These are phyloP conservation scores for Sylvietta virens DNA, from an alignment of 2,113 vertebrate genomes.

Conservation along the genomic window DNA sequence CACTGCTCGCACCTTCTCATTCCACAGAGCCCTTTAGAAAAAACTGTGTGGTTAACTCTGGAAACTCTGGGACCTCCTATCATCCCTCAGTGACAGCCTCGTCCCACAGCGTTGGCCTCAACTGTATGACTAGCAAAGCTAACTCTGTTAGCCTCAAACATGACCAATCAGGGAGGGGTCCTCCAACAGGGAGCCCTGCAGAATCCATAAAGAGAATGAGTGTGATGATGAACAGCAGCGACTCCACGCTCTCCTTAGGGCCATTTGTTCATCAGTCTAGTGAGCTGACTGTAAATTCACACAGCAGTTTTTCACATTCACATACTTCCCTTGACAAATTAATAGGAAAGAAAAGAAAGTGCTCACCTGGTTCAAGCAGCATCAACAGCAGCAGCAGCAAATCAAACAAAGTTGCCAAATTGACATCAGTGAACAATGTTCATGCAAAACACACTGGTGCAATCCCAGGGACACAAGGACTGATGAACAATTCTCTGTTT, in stretches of 20 bases:
- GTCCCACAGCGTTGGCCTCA: slow-evolving; percentile 84
- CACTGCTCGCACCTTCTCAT: slow-evolving; percentile 80
- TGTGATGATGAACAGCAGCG: slow-evolving; percentile 95
- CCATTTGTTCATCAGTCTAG: slow-evolving; percentile 91
- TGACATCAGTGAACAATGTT: slow-evolving; percentile 90
- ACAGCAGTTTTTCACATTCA: slow-evolving; percentile 78
- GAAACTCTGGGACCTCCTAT: slow-evolving; percentile 85
- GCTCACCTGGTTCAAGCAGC: slow-evolving; percentile 80
- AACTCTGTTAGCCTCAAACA: slow-evolving; percentile 87
- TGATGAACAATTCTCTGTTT: slow-evolving; percentile 90
- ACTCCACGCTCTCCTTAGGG: slow-evolving; percentile 94
- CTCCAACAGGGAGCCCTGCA: slow-evolving; percentile 83
- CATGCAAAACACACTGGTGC: slow-evolving; percentile 89
- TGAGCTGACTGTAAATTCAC: slow-evolving; percentile 78
- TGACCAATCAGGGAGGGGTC: slow-evolving; percentile 84
- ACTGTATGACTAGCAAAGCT: slow-evolving; percentile 83
- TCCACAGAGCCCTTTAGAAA: slow-evolving; percentile 90
- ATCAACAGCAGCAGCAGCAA: slow-evolving; percentile 78
- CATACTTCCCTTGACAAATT: slow-evolving; percentile 82
- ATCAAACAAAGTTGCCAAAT: slow-evolving; percentile 89
- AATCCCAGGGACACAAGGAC: slow-evolving; percentile 85
- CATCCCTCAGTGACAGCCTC: slow-evolving; percentile 77
- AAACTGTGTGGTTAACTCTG: slow-evolving; percentile 87
- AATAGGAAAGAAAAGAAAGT: slow-evolving; percentile 92
- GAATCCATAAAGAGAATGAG: slow-evolving; percentile 98